Evolutionary conservation across 1,140 invertebrate species (phyloP).

Genomic region (Telenomus remus): DNA sequence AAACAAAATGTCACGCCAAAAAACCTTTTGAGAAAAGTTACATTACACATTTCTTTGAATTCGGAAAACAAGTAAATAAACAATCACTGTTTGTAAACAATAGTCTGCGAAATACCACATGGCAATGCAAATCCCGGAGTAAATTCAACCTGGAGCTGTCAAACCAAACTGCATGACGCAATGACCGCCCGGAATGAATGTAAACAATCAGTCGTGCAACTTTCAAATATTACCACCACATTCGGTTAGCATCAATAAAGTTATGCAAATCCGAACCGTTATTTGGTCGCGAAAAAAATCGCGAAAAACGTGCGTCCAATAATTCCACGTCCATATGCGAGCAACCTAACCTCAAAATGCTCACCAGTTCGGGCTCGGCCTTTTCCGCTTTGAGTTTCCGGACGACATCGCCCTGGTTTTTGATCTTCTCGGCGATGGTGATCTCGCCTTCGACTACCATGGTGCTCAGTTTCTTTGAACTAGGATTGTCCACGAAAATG

Average conservation of each 20-base stretch:
- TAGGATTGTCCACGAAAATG: neutral
- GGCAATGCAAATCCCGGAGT: too few relatives aligned
- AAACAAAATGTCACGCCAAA: too few relatives aligned
- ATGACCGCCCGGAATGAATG: neutral
- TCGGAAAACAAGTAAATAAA: too few relatives aligned
- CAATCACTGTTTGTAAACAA: too few relatives aligned
- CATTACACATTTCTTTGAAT: too few relatives aligned
- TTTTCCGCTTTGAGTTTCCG: slow-evolving; percentile 87
- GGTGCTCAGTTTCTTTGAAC: slow-evolving; percentile 7
- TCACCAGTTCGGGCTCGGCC: slow-evolving; percentile 76
- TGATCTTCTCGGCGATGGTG: slow-evolving; percentile 81
- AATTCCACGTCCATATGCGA: slow-evolving; percentile 33
- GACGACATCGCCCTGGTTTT: slow-evolving; percentile 87
- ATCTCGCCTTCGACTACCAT: slow-evolving; percentile 74
- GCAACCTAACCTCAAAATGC: slow-evolving; percentile 61
- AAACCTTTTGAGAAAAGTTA: too few relatives aligned
- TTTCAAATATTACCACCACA: neutral
- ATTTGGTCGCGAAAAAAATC: too few relatives aligned
- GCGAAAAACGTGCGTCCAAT: neutral
- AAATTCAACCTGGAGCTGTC: neutral
- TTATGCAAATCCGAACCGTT: too few relatives aligned
- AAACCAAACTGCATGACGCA: slow-evolving; percentile 3
- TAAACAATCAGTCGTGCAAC: neutral
- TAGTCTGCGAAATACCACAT: too few relatives aligned
- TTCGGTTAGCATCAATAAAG: too few relatives aligned